Conservation (phyloP, 2,113 vertebrate genomes). For the Tylochromis polylepis region DNA sequence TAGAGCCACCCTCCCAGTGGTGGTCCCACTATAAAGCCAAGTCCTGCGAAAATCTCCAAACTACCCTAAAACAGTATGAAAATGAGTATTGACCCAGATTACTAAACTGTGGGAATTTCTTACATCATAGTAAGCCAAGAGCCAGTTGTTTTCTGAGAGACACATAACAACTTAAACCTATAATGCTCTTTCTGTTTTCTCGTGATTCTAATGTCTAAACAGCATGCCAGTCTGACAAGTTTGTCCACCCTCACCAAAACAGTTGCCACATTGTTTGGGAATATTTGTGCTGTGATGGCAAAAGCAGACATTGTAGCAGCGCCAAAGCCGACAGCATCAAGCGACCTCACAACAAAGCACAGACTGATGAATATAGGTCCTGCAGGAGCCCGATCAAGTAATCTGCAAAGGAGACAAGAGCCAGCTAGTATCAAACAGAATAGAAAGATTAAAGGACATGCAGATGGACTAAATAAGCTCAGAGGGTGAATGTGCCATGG, state of each 20-base stretch:
- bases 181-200: constrained; percentile 20
- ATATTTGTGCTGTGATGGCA: constrained; percentile 84
- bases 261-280: constrained; percentile 89
- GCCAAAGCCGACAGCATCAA: constrained; percentile 81
- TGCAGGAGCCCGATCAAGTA: constrained; percentile 79
- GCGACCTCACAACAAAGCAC: constrained; percentile 85
- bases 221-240: constrained; percentile 29
- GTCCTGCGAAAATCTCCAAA: constrained; percentile 89
- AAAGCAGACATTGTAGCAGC: constrained; percentile 84
- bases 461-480: background rate
- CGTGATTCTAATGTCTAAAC: constrained; percentile 26
- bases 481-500: background rate
- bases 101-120: no score
- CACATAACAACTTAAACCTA: background rate
- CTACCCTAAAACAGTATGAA: constrained; percentile 76
- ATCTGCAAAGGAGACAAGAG: constrained; percentile 56
- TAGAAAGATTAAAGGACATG: background rate
- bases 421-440: background rate
- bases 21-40: constrained; percentile 87
- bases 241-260: constrained; percentile 81
- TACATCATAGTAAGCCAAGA: background rate
- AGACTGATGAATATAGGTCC: constrained; percentile 79
- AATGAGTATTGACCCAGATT: background rate
- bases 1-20: constrained; percentile 92
- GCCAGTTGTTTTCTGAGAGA: background rate